phyloP scores from a whole-genome alignment of 2,113 vertebrate genomes.

The Heliornis fulica region DNA sequence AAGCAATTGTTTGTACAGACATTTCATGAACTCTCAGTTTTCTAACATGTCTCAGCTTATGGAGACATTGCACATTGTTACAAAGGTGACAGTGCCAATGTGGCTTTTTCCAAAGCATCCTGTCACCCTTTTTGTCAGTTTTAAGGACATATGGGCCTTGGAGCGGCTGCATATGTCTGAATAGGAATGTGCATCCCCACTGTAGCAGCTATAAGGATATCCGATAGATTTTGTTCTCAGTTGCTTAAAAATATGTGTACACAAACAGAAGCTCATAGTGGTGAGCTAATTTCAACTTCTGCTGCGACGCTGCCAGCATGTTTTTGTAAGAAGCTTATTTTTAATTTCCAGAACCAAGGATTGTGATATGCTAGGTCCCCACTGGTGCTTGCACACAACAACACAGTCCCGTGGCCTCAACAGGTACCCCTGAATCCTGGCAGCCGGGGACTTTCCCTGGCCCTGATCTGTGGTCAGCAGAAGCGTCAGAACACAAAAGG shows the following conservation, averaged over 20 bases:
- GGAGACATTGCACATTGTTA: not conserved
- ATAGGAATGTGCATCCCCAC: not conserved
- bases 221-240: not conserved
- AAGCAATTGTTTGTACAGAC: not conserved
- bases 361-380: not conserved
- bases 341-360: not conserved
- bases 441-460: fast-evolving
- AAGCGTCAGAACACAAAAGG: not conserved
- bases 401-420: not conserved
- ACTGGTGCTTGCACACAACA: not conserved
- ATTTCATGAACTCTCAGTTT: not conserved
- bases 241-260: not conserved
- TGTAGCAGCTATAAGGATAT: not conserved
- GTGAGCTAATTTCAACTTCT: not conserved
- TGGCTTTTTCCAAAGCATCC: not conserved
- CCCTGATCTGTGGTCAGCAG: not conserved
- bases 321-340: not conserved
- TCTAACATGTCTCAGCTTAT: not conserved
- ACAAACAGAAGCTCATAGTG: not conserved
- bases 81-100: conserved; percentile 8
- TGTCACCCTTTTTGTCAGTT: not conserved
- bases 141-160: not conserved
- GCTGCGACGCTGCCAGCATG: not conserved
- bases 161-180: not conserved
- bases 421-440: not conserved